phyloP scores from a whole-genome alignment of 1,140 invertebrate species.

The Polypedilum pembai region DNA sequence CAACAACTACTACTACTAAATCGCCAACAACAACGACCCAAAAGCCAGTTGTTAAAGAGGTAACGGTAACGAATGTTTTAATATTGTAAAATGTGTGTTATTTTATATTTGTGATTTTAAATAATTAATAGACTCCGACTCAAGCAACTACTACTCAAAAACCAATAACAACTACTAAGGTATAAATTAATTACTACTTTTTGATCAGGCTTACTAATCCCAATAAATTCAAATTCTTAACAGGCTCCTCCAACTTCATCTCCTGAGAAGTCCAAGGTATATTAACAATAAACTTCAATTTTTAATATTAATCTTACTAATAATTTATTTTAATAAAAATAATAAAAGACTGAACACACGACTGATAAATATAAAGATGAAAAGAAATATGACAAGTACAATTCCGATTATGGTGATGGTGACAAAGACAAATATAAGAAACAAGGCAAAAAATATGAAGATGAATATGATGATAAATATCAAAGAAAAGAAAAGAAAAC shows the following conservation, averaged over 20 bases:
- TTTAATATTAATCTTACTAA: no score
- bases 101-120: no score
- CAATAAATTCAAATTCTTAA: neutral
- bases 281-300: no score
- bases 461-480: neutral
- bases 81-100: no score
- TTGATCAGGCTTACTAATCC: no score
- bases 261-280: no score
- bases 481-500: neutral
- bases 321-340: no score
- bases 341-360: no score
- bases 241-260: neutral
- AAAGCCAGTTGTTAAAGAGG: neutral
- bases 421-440: neutral
- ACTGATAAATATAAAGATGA: neutral
- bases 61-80: neutral
- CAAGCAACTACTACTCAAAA: no score
- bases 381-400: neutral
- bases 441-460: neutral
- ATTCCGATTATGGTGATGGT: neutral
- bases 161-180: no score
- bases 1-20: conserved; percentile 22
- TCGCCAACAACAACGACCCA: neutral
- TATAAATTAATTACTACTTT: no score
- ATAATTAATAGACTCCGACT: no score